Percentiles rank a stretch among this genome's conserved stretches.
Evolutionary conservation across 2,113 vertebrate species (phyloP).

Genomic region (Peromyscus californicus): DNA sequence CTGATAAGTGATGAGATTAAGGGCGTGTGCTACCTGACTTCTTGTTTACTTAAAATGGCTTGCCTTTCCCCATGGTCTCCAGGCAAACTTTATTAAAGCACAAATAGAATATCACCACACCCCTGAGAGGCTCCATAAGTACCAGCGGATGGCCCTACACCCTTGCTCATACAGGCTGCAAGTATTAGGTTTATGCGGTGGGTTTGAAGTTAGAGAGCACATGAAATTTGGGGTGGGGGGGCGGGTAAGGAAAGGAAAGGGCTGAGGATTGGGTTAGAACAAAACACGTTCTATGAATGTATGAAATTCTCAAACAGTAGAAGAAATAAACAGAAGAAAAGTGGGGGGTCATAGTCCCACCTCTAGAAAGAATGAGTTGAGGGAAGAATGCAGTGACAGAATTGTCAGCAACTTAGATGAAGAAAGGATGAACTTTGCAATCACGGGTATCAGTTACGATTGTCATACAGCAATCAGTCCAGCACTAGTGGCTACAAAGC

Average conservation of each 20-base stretch:
- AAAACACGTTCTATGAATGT: background rate
- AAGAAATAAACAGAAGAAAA: background rate
- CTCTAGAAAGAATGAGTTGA: background rate
- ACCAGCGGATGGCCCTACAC: background rate
- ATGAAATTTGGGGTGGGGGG: too few species aligned
- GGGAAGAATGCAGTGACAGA: background rate
- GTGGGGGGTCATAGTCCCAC: background rate
- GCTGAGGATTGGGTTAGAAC: background rate
- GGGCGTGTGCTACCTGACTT: too few species aligned
- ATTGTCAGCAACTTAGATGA: background rate
- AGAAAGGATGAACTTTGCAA: background rate
- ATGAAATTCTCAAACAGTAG: background rate
- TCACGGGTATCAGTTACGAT: background rate
- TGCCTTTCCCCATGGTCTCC: too few species aligned
- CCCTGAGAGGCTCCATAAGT: background rate
- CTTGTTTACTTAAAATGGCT: too few species aligned
- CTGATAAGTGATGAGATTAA: too few species aligned
- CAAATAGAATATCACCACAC: too few species aligned
- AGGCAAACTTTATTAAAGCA: too few species aligned
- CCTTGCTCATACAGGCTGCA: background rate
- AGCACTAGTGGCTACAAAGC: conserved; percentile 14
- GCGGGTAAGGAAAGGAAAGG: too few species aligned
- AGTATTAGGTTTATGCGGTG: background rate
- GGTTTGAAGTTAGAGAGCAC: background rate
- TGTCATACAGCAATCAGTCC: background rate